Evolutionary conservation across 2,113 vertebrate species (phyloP).

Genomic region (Todiramphus chloris): DNA sequence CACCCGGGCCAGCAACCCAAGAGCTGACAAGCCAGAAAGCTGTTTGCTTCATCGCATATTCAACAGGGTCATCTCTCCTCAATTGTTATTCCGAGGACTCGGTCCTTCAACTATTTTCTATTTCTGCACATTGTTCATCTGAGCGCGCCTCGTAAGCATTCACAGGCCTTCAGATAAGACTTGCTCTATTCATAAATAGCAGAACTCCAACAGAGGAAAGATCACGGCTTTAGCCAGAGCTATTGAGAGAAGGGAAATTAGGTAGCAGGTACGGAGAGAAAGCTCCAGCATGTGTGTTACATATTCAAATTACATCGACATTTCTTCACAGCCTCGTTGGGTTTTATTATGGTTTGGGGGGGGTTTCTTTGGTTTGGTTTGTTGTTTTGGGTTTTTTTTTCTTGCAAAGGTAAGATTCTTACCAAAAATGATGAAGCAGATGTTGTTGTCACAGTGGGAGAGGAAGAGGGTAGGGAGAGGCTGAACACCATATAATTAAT

Average conservation of each 20-base stretch:
- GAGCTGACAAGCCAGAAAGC: not conserved
- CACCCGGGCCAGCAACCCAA: not conserved
- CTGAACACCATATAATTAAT: not conserved
- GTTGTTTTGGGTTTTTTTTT: not conserved
- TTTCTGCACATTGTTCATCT: constrained; percentile 9
- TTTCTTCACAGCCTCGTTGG: not conserved
- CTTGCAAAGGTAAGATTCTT: not conserved
- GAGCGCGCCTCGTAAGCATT: not conserved
- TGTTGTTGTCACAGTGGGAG: not conserved
- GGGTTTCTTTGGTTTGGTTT: not conserved
- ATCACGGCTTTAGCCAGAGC: constrained; percentile 12
- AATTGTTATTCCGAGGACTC: not conserved
- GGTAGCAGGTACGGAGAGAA: not conserved
- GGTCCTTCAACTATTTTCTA: not conserved
- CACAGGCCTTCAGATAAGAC: not conserved
- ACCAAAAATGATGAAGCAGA: not conserved
- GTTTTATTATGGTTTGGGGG: not conserved
- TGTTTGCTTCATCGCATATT: not conserved
- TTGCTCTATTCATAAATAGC: constrained; percentile 17
- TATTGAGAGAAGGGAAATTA: constrained; percentile 50
- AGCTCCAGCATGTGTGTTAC: not conserved
- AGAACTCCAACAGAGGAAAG: constrained; percentile 29
- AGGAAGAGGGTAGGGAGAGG: not conserved
- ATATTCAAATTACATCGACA: not conserved
- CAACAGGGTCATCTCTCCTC: not conserved